These are phyloP conservation scores for Clarias magur DNA, from an alignment of 2,113 vertebrate species.

Conservation along the genomic window DNA sequence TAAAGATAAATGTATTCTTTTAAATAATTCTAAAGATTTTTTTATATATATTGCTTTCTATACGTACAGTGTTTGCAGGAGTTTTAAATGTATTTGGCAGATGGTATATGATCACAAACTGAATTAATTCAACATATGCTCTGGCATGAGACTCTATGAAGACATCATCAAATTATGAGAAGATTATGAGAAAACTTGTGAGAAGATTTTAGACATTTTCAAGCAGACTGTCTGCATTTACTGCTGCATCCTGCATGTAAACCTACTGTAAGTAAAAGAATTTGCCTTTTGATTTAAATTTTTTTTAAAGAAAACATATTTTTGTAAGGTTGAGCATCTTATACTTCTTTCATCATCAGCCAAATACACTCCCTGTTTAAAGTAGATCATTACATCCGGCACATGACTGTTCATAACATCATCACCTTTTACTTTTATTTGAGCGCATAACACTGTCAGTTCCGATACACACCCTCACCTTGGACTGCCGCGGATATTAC, in stretches of 20 bases:
- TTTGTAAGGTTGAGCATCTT: too few species aligned
- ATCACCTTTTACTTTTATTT: too few species aligned
- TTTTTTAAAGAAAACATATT: too few species aligned
- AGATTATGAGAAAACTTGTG: too few species aligned
- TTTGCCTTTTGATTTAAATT: not conserved
- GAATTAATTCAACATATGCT: not conserved
- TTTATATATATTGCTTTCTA: not conserved
- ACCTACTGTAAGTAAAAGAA: not conserved
- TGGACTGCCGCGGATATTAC: too few species aligned
- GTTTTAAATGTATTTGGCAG: not conserved
- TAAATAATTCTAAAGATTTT: not conserved
- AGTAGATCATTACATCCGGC: too few species aligned
- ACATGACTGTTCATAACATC: too few species aligned
- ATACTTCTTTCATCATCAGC: too few species aligned
- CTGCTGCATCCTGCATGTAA: not conserved
- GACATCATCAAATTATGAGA: not conserved
- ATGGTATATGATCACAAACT: not conserved
- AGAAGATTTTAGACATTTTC: not conserved
- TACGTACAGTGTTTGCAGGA: not conserved
- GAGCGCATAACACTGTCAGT: too few species aligned
- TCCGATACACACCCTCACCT: too few species aligned
- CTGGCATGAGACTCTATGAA: not conserved
- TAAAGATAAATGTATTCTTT: not conserved
- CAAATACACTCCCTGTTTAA: too few species aligned
- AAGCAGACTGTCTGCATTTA: not conserved